Evolutionary conservation across 2,113 vertebrate genomes (phyloP), one percentile per base, ranked within the genome.

Genomic region (Psilopsiagon aurifrons): DNA sequence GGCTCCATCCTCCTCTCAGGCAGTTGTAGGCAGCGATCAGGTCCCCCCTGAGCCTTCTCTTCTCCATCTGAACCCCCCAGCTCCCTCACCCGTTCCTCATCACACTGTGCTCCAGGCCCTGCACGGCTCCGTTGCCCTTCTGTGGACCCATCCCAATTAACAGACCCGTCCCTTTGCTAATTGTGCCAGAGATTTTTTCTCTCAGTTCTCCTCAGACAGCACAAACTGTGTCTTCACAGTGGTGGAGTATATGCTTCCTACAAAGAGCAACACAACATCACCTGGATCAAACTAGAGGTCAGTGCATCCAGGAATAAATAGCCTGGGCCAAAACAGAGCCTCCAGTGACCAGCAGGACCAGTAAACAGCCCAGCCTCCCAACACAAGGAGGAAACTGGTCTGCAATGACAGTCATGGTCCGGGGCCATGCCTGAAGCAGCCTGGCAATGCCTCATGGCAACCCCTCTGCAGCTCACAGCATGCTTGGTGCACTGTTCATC

Each of bases 261-360:
- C 2, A 8, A 13, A 24, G 49, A 51, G 68, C 39, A 22, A 25
- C 3, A 2, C 27, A 51, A 25, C 16, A 5, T 3, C 2, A 0
- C 37, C 3, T 5, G 66, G 31, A 20, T 19, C 46, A 6, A 22
- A 35, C 29, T 5, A 15, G 49, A 17, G 31, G 14, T 7, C 0
- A 20, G 76, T 2, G 1, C 33, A 12, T 0, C 8, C 24, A 15
- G 63, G 76, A 83, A 27, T 3, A 1, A 35, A 71, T 31, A 52
- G 16, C 6, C 0, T 0, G 46, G 29, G 52, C 5, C 28, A 6
- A 9, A 63, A 23, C 0, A 0, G 43, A 86, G 59, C n/a, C 64
- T n/a, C 62, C 37, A 37, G 41, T 1, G 7, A 47, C 74, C 66
- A 37, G 79, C 12, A 27, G 83, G 83, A 81, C 54, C 70, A 20